Conservation (phyloP, 2,797 vertebrate species). For the Gobio occitaniae region DNA sequence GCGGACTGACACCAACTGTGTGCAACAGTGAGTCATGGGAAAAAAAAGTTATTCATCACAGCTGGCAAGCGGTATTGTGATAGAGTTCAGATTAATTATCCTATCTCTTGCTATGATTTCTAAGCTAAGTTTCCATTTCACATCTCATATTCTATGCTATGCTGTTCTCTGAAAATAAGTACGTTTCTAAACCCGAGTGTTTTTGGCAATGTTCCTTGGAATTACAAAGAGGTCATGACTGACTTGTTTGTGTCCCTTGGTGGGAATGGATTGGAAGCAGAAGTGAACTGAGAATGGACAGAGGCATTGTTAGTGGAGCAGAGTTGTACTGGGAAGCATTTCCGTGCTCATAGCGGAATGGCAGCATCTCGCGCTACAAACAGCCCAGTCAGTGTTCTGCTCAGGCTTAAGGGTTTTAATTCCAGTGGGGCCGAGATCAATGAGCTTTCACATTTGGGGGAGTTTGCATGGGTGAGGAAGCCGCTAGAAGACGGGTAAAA, state of each 20-base stretch:
- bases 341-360: constrained; percentile 2
- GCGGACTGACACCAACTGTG: not conserved
- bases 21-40: constrained; percentile 23
- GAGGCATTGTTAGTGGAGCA: not conserved
- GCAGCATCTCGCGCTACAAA: constrained; percentile 7
- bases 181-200: not conserved
- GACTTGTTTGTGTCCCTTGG: constrained; percentile 18
- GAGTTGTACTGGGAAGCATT: constrained; percentile 10
- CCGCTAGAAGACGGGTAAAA: not conserved
- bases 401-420: constrained; percentile 9
- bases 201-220: constrained; percentile 2
- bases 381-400: not conserved
- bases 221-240: constrained; percentile 27
- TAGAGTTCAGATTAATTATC: constrained; percentile 18
- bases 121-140: not conserved
- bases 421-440: constrained; percentile 16
- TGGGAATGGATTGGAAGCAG: constrained; percentile 32
- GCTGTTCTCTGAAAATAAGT: constrained; percentile 16
- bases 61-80: constrained; percentile 4
- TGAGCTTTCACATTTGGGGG: not conserved
- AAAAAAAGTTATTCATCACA: constrained; percentile 16
- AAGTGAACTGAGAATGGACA: constrained; percentile 11
- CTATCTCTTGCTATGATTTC: constrained; percentile 11
- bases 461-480: constrained; percentile 3
- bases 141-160: not conserved